phyloP scores from a whole-genome alignment of 1,140 invertebrate species.

The Zaprionus vittiger region DNA sequence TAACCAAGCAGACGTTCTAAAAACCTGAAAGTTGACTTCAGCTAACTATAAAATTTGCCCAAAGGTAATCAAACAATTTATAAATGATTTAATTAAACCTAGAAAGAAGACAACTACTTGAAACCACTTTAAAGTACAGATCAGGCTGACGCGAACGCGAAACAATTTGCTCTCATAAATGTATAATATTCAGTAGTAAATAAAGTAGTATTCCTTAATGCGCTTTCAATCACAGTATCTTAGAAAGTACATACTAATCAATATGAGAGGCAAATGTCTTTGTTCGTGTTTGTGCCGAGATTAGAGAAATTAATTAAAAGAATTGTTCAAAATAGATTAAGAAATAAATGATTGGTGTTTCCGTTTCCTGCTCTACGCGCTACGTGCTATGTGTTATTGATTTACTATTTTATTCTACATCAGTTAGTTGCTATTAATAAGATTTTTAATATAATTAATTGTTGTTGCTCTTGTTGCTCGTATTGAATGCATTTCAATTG shows the following conservation, averaged over 20 bases:
- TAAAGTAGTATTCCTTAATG: constrained; percentile 4
- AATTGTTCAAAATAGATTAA: neutral
- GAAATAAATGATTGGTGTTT: constrained; percentile 11
- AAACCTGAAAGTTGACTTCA: neutral
- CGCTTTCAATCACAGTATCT: constrained; percentile 24
- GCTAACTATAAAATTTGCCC: neutral
- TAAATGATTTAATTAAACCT: neutral
- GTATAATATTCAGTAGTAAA: neutral
- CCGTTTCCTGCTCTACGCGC: constrained; percentile 37
- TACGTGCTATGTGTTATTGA: constrained; percentile 54
- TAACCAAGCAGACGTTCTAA: neutral
- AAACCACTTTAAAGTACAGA: neutral
- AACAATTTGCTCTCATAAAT: neutral
- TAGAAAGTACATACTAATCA: constrained; percentile 10
- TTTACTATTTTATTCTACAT: constrained; percentile 62
- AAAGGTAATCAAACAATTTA: neutral
- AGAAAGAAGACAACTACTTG: neutral
- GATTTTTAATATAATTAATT: constrained; percentile 55
- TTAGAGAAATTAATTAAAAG: neutral
- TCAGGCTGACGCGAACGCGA: neutral
- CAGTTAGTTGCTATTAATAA: constrained; percentile 56
- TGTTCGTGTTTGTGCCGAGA: neutral
- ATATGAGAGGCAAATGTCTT: neutral
- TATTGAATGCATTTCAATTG: constrained; percentile 61
- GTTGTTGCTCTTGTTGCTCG: constrained; percentile 58